phyloP scores from a whole-genome alignment of 2,797 vertebrate species.

The Capromys pilorides region DNA sequence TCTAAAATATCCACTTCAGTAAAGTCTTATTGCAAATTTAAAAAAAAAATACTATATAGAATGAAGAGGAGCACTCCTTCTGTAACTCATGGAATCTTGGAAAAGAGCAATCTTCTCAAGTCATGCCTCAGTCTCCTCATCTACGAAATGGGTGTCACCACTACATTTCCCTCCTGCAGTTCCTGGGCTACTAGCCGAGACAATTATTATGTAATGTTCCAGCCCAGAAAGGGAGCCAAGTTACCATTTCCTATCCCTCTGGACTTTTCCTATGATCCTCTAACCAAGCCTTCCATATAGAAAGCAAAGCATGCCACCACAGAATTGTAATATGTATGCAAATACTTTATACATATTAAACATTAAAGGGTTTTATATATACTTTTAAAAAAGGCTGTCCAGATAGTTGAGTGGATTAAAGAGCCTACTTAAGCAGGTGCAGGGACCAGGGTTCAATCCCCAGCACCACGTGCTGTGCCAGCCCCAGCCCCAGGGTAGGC shows the following conservation, averaged over 20 bases:
- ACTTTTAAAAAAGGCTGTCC: no score
- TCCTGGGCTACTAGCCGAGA: background rate
- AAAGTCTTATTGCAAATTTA: slow-evolving; percentile 50
- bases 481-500: no score
- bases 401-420: no score
- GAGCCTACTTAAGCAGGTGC: no score
- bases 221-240: background rate
- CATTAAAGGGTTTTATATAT: background rate
- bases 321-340: background rate
- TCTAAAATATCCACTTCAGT: slow-evolving; percentile 50
- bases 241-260: background rate
- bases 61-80: background rate
- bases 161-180: rapidly evolving
- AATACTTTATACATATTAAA: background rate
- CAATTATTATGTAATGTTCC: background rate
- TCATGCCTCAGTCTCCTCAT: background rate
- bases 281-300: background rate
- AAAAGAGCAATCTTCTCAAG: background rate
- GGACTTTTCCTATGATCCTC: background rate
- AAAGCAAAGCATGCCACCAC: background rate
- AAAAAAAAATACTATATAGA: background rate
- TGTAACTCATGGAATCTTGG: background rate
- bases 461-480: no score
- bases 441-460: no score
- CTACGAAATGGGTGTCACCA: background rate